phyloP scores from a whole-genome alignment of 2,888 invertebrate species.

The Resseliella maxima region DNA sequence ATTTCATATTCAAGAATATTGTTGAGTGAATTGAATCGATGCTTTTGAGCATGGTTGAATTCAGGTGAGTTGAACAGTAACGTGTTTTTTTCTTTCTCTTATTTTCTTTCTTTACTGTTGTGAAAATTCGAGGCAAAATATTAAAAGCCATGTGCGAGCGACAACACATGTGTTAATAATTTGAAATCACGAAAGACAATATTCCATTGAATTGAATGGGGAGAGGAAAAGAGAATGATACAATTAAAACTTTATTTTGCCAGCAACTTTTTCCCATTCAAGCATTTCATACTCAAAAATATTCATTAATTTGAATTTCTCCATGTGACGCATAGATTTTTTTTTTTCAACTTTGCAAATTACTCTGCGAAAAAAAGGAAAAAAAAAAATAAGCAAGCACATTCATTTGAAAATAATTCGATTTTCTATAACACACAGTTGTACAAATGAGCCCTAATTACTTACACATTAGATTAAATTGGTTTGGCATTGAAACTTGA shows the following conservation, averaged over 20 bases:
- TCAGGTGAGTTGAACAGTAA: not conserved
- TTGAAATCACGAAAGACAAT: not conserved
- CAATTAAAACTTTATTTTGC: constrained; percentile 22
- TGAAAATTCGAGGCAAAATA: not conserved
- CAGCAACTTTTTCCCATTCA: not conserved
- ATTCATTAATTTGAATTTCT: constrained; percentile 24
- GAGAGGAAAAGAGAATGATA: not conserved
- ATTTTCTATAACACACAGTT: not conserved
- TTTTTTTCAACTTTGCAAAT: not conserved
- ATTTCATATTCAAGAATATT: not conserved
- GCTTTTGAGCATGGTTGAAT: not conserved
- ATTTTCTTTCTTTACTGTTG: not conserved
- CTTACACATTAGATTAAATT: not conserved
- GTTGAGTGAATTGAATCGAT: not conserved
- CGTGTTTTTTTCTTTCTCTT: not conserved
- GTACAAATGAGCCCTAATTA: constrained; percentile 11
- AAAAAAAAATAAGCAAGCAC: not conserved
- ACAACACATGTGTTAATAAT: constrained; percentile 34
- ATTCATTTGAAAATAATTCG: not conserved
- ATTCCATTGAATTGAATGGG: not conserved
- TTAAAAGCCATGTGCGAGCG: not conserved
- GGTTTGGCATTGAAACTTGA: not conserved
- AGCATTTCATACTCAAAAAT: not conserved
- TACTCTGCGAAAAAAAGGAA: no score
- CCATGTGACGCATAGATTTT: not conserved